Conservation (phyloP, 1,140 invertebrate species). For the Rhysida immarginata region DNA sequence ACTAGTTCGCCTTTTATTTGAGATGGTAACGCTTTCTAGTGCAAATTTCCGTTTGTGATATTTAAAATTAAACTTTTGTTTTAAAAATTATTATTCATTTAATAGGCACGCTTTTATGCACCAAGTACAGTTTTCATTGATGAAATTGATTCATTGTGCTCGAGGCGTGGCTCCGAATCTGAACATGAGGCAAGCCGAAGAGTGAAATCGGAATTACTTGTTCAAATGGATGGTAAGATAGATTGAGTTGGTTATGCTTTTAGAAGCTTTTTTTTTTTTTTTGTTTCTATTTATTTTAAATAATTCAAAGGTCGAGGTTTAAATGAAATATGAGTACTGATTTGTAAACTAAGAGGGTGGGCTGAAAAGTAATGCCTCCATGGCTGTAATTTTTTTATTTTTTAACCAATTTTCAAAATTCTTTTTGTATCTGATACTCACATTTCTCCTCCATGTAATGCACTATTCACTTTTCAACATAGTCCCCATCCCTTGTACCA, state of each 20-base stretch:
- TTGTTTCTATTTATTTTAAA: too few species aligned
- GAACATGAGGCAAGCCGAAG: constrained; percentile 96
- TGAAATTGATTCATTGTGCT: constrained; percentile 98
- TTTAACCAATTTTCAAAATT: background rate
- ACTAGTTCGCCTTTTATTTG: constrained; percentile 89
- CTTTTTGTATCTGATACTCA: too few species aligned
- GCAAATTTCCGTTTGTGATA: too few species aligned
- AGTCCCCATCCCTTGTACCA: too few species aligned
- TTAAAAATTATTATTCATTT: too few species aligned
- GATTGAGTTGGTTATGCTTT: background rate
- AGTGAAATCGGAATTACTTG: constrained; percentile 94
- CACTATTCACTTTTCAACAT: too few species aligned
- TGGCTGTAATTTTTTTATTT: background rate
- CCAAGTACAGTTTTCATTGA: constrained; percentile 99
- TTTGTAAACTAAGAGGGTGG: background rate
- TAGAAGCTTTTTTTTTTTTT: background rate
- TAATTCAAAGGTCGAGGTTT: too few species aligned
- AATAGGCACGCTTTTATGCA: constrained; percentile 92
- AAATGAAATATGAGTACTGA: background rate
- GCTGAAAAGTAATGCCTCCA: background rate
- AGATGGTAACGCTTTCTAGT: constrained; percentile 57
- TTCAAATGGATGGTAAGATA: constrained; percentile 93
- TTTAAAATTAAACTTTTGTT: too few species aligned
- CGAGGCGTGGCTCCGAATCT: constrained; percentile 82
- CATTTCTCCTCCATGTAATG: too few species aligned